A percentile compares a stretch with the other conserved stretches of the same genome.
Evolutionary conservation across 2,797 vertebrate genomes (phyloP).

Genomic region (Sebastes diaconus): DNA sequence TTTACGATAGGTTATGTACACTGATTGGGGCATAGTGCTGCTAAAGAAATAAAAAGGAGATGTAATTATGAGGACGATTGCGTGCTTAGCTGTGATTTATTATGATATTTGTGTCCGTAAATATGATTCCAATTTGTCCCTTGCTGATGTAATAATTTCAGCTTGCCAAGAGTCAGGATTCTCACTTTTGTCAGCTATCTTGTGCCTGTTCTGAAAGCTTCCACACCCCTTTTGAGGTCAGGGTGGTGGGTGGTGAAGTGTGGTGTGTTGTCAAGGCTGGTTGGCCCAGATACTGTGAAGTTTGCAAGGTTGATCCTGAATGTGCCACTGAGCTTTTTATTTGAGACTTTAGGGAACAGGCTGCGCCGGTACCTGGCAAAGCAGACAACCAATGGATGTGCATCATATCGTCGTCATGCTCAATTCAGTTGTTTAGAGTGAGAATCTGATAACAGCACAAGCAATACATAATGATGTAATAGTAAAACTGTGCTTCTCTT

Average conservation of each 20-base stretch:
- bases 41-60: not conserved
- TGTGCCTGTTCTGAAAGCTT: not conserved
- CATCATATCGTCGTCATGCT: not conserved
- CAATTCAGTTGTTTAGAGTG: not conserved
- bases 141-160: not conserved
- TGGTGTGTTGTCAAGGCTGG: conserved; percentile 14
- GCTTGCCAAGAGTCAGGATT: not conserved
- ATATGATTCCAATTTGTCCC: not conserved
- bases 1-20: not conserved
- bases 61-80: not conserved
- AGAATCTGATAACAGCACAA: not conserved
- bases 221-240: conserved; percentile 41
- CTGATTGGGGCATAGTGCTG: not conserved
- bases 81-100: not conserved
- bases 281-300: conserved; percentile 1
- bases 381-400: not conserved
- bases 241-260: conserved; percentile 4
- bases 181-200: not conserved
- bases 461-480: not conserved
- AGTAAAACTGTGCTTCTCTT: not conserved
- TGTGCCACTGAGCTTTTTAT: not conserved
- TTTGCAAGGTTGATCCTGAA: not conserved
- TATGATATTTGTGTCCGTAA: not conserved
- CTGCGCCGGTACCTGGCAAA: not conserved
- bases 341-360: not conserved